Base-by-base conservation (phyloP, 2,797 vertebrate genomes). In the Sarcophilus harrisii region DNA sequence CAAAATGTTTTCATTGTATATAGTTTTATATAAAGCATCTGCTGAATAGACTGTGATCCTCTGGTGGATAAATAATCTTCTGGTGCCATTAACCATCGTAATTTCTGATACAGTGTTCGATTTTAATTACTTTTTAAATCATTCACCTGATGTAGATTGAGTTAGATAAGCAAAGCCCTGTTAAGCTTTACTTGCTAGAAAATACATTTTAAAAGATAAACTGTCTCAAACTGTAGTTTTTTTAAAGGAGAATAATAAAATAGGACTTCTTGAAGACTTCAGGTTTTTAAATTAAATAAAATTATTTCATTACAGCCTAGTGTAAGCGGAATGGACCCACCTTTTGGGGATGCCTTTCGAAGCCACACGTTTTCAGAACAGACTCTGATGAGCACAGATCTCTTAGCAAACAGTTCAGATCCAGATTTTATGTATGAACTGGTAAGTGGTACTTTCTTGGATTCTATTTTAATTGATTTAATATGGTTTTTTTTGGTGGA, bases 351-450 rank as follows among this genome's bases (percentile, higher is more conserved):
- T 95, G 99, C 99, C 98, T 99, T 99, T 99, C 99, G 99, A 98
- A 99, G 99, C 99, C 99, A 99, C 98, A 99, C 99, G 58, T 99
- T 99, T 99, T 99, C 99, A 98, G 99, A 99, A 99, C 99, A 99
- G 99, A 99, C 99, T 96, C 98, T 99, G 98, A 99, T 99, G 99
- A 99, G 99, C 99, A 99, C 99, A 54, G 99, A 99, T 98, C 99
- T 99, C 97, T 99, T 99, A 98, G 99, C 99, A 87, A 99, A 99
- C 98, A 99, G 99, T 98, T 99, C 99, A 91, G 99, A 99, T 98
- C 99, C 99, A 98, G 99, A 99, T 98, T 99, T 99, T 99, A 99
- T 99, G 99, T 99, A 99, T 96, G 99, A 99, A 98, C 98, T 99
- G 99, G 99, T 99, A 98, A 99, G 99, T 98, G 92, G 92, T 59